Conservation (phyloP, 2,113 vertebrate species). For the Pavo muticus region DNA sequence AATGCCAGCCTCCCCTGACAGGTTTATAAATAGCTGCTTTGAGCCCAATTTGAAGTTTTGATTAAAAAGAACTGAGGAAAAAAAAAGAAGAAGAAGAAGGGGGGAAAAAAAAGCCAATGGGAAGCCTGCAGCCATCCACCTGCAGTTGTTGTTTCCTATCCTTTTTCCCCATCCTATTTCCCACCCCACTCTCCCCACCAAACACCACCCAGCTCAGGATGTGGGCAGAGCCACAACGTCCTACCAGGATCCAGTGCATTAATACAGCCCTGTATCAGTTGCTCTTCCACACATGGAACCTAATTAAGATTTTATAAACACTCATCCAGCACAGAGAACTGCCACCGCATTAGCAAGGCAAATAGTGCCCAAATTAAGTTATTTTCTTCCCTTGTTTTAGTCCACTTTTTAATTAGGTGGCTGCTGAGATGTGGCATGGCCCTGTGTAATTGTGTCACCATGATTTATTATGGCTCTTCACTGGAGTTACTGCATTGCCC, state of each 20-base stretch:
- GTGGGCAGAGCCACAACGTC: not conserved
- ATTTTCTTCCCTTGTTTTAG: slow-evolving; percentile 36
- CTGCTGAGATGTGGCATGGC: slow-evolving; percentile 2
- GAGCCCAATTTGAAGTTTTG: slow-evolving; percentile 38
- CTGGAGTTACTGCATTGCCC: not conserved
- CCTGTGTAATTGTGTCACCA: not conserved
- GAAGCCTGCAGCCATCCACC: not conserved
- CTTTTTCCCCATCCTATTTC: not conserved
- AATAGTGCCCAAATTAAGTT: slow-evolving; percentile 37
- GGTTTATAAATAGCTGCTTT: slow-evolving; percentile 45
- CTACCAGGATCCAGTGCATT: not conserved
- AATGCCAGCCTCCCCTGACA: slow-evolving; percentile 30
- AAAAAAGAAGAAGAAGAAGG: not conserved
- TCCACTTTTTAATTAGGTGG: slow-evolving; percentile 63
- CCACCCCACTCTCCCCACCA: not conserved
- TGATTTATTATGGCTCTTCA: not conserved
- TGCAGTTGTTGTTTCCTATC: not conserved
- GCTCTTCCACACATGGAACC: slow-evolving; percentile 12
- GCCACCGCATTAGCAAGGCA: slow-evolving; percentile 48
- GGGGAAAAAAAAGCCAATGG: not conserved
- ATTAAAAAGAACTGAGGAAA: not conserved
- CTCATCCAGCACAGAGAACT: not conserved
- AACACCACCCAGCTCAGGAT: not conserved
- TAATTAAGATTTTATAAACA: slow-evolving; percentile 72
- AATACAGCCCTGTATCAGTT: slow-evolving; percentile 15